A percentile compares a stretch with the other conserved stretches of the same genome.
These are phyloP conservation scores for Drosophila varians DNA, from an alignment of 1,140 invertebrate species.

Conservation along the genomic window DNA sequence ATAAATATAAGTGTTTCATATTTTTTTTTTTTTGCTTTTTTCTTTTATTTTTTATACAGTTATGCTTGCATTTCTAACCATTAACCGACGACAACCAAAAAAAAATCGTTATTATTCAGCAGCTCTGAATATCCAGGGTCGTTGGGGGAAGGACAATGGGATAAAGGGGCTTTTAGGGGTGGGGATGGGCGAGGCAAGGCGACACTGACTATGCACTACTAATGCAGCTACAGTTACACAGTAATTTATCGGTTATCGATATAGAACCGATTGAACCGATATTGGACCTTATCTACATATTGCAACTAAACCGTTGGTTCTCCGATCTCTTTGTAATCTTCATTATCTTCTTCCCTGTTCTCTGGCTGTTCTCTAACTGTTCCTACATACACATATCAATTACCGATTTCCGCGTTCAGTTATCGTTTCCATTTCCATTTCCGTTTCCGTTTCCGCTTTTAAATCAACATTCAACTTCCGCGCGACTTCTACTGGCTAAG, in stretches of 20 bases:
- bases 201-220: slow-evolving; percentile 44
- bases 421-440: slow-evolving; percentile 2
- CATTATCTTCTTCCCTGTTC: slow-evolving; percentile 13
- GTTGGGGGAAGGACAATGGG: background rate
- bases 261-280: background rate
- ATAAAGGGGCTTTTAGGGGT: slow-evolving; percentile 2
- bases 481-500: slow-evolving; percentile 41
- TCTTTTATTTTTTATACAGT: slow-evolving; percentile 1
- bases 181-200: slow-evolving; percentile 14
- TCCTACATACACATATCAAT: slow-evolving; percentile 1
- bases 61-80: slow-evolving; percentile 2
- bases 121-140: background rate
- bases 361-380: background rate
- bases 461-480: slow-evolving; percentile 6
- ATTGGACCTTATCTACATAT: slow-evolving; percentile 70
- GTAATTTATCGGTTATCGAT: background rate
- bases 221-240: slow-evolving; percentile 18
- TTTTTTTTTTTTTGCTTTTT: slow-evolving; percentile 16
- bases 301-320: slow-evolving; percentile 67
- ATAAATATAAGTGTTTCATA: slow-evolving; percentile 61
- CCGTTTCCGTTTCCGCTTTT: background rate
- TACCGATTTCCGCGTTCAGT: slow-evolving; percentile 1
- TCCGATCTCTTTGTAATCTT: slow-evolving; percentile 15
- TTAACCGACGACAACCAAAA: background rate
- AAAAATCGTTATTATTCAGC: background rate